Base-by-base conservation (phyloP, 2,888 invertebrate genomes). In the Elmis aenea region DNA sequence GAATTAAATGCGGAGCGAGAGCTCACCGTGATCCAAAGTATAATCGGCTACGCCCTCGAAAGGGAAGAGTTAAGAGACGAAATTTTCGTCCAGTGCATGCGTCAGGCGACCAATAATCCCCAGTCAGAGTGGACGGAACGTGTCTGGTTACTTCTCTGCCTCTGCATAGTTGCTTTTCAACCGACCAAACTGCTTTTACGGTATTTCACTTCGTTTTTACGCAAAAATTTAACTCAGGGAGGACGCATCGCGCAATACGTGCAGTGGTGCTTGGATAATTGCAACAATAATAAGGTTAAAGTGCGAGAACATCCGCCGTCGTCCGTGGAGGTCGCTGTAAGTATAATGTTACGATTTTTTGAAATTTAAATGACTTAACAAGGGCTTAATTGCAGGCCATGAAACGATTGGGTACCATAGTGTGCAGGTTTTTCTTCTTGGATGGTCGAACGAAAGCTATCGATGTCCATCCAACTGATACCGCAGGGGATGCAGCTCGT, bases 361-460 rank as follows among this genome's bases (percentile, higher is more conserved):
- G n/a, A n/a, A 11, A 13, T 35, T 24, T n/a, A n/a, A n/a, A n/a
- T n/a, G n/a, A n/a, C n/a, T n/a, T n/a, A n/a, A n/a, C n/a, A n/a
- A n/a, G n/a, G n/a, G n/a, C n/a, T n/a, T n/a, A n/a, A 42, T 55
- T 62, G 23, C 50, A 86, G 85, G 92, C 92, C 1, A 91, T 92
- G 87, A 79, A 87, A 52, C 77, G 90, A 26, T 74, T 93, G 13
- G 91, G 91, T 34, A 92, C 93, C 0, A 87, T 95, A 49, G 91
- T 94, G 0, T 93, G 92, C 63, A 79, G 90, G 27, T 92, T 95
- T 70, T 92, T 92, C 74, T 93, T 95, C 71, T 75, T 95, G 63
- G 94, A 95, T 67, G 92, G 93, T 0, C 80, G 93, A 34, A 93
- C 93, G 1, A 95, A 94, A 67, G 93, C 94, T 0, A 89, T 95